These are phyloP conservation scores for Corydoras sp. DNA, from an alignment of 2,113 vertebrate species.

Conservation along the genomic window DNA sequence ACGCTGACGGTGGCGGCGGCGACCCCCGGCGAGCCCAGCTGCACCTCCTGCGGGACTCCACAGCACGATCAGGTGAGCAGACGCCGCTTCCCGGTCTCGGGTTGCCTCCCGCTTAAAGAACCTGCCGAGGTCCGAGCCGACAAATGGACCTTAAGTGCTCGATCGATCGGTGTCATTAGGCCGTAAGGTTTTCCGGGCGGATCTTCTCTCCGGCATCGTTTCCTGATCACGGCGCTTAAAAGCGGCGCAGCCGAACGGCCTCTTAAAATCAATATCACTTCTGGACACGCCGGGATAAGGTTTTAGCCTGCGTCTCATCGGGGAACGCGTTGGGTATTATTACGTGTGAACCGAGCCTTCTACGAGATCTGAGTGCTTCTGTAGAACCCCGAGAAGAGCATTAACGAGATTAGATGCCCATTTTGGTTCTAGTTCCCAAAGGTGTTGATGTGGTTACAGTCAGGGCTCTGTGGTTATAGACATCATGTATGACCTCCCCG, in stretches of 20 bases:
- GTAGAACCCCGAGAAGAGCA: too few relatives aligned
- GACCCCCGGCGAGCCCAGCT: conserved; percentile 74
- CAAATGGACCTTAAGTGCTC: conserved; percentile 33
- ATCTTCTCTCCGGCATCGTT: conserved; percentile 35
- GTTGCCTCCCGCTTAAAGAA: too few relatives aligned
- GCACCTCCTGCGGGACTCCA: conserved; percentile 88
- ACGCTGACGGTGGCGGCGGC: conserved; percentile 61
- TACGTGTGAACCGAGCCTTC: too few relatives aligned
- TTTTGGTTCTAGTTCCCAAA: too few relatives aligned
- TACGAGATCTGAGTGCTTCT: too few relatives aligned
- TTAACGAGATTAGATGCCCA: too few relatives aligned
- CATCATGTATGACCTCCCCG: too few relatives aligned
- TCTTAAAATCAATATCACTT: conserved; percentile 35
- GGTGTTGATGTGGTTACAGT: too few relatives aligned
- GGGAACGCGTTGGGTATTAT: background rate
- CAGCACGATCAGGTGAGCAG: conserved; percentile 85
- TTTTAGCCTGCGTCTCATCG: too few relatives aligned
- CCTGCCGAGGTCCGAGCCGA: too few relatives aligned
- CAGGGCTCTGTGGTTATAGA: too few relatives aligned
- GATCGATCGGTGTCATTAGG: conserved; percentile 31
- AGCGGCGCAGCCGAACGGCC: conserved; percentile 22
- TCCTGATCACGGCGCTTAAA: conserved; percentile 36
- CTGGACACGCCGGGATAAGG: background rate
- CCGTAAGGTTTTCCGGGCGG: conserved; percentile 25
- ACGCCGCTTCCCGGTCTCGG: too few relatives aligned